Conservation (phyloP, 2,797 vertebrate species). For the Anguilla anguilla region DNA sequence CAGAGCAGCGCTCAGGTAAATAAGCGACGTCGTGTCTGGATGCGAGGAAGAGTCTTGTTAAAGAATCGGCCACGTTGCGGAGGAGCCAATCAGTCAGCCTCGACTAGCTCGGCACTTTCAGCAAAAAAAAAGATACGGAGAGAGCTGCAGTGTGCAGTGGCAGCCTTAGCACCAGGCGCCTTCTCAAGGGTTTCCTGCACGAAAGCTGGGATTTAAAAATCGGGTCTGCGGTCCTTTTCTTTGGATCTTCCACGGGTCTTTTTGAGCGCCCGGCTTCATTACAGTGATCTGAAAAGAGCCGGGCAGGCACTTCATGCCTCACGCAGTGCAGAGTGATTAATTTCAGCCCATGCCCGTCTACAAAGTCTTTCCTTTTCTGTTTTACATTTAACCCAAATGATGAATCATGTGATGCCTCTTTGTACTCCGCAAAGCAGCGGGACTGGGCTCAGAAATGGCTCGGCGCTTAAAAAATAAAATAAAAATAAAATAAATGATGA, state of each 20-base stretch:
- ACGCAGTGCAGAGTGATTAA: neutral
- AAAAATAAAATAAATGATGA: neutral
- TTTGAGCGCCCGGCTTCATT: neutral
- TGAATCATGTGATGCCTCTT: neutral
- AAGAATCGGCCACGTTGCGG: neutral
- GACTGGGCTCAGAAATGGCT: neutral
- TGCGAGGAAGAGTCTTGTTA: constrained; percentile 8
- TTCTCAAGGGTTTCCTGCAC: neutral
- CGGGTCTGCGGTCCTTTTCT: neutral
- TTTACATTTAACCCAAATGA: neutral
- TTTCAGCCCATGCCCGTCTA: neutral
- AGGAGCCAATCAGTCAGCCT: neutral
- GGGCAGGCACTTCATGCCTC: neutral
- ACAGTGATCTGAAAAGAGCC: neutral
- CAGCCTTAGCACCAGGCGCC: neutral
- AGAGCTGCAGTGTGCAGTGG: neutral
- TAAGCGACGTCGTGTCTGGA: neutral
- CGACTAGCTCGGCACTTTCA: neutral
- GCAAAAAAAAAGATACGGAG: neutral
- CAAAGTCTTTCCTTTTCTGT: neutral
- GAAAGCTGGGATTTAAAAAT: neutral
- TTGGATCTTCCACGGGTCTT: neutral
- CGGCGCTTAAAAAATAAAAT: neutral
- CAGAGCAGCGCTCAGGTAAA: constrained; percentile 12
- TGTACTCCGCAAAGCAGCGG: too few relatives aligned